These are phyloP conservation scores for Parnassius glacialis DNA, from an alignment of 2,888 invertebrate genomes.

Conservation along the genomic window DNA sequence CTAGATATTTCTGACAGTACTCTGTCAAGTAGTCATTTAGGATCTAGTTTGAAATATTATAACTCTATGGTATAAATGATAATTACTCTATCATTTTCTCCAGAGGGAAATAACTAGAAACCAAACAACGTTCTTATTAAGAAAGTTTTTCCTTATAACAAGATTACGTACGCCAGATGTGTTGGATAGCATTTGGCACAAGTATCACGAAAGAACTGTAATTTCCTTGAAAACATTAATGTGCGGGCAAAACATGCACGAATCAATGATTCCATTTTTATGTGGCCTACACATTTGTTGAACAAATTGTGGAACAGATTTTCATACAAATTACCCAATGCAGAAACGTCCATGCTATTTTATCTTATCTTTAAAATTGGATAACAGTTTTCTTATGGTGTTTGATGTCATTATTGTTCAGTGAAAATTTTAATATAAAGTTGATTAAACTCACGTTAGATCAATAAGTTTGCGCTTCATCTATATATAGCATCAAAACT, in stretches of 20 bases:
- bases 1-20: too few species aligned
- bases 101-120: conserved; percentile 52
- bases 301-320: neutral
- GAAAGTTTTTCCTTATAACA: conserved; percentile 79
- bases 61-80: conserved; percentile 30
- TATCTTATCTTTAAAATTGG: neutral
- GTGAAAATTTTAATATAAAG: neutral
- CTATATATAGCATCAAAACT: conserved; percentile 1
- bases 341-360: neutral
- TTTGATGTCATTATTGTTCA: neutral
- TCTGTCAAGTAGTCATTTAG: too few species aligned
- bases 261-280: conserved; percentile 7
- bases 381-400: neutral
- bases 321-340: neutral
- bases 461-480: conserved; percentile 2
- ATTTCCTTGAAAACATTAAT: conserved; percentile 16
- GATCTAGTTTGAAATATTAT: too few species aligned
- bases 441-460: neutral
- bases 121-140: conserved; percentile 74
- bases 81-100: conserved; percentile 55
- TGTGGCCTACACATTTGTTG: neutral
- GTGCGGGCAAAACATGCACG: conserved; percentile 6
- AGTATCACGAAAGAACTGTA: conserved; percentile 46
- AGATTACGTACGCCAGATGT: conserved; percentile 78
- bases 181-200: conserved; percentile 62